Conservation (phyloP, 1,140 invertebrate species). For the Apis florea region DNA sequence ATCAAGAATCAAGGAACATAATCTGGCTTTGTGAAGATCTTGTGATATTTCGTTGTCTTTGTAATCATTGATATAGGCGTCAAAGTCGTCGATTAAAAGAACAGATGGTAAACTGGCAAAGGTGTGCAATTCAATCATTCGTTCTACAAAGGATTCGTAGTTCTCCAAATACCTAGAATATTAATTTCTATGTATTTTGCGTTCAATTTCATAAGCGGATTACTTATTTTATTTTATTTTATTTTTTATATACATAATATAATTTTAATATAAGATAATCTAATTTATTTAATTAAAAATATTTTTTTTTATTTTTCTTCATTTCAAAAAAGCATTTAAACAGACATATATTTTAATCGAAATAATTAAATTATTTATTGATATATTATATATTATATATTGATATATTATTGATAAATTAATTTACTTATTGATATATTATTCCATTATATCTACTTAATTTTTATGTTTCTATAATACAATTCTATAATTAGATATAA, state of each 20-base stretch:
- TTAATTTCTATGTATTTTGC: slow-evolving; percentile 19
- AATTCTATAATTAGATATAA: too few species aligned
- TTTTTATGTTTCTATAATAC: too few species aligned
- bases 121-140: slow-evolving; percentile 68
- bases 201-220: background rate
- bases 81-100: slow-evolving; percentile 73
- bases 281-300: background rate
- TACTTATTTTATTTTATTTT: background rate
- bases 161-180: slow-evolving; percentile 69
- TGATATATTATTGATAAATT: background rate
- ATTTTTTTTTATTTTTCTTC: too few species aligned
- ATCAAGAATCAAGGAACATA: slow-evolving; percentile 67
- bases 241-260: background rate
- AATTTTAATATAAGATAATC: background rate
- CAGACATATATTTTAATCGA: too few species aligned
- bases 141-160: slow-evolving; percentile 68
- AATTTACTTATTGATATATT: background rate
- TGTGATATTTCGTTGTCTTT: slow-evolving; percentile 39
- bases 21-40: slow-evolving; percentile 63
- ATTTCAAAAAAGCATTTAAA: too few species aligned
- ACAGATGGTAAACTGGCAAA: slow-evolving; percentile 67
- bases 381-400: background rate
- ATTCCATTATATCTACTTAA: too few species aligned
- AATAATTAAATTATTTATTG: background rate
- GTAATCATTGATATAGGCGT: slow-evolving; percentile 65